phyloP scores from a whole-genome alignment of 2,888 invertebrate species.

The Cataglyphis altisquamis region DNA sequence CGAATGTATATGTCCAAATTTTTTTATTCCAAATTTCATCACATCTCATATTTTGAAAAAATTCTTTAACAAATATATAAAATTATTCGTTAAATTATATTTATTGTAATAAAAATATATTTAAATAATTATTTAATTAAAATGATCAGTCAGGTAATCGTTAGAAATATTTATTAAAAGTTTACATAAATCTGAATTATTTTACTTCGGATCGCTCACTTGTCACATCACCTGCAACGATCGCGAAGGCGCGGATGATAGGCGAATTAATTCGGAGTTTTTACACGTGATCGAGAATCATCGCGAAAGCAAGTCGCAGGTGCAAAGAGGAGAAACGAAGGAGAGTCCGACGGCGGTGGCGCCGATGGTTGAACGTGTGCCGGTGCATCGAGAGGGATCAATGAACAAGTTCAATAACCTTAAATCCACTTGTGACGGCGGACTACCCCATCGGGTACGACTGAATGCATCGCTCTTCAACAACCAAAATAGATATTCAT shows the following conservation, averaged over 20 bases:
- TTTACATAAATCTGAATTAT: neutral
- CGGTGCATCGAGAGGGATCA: constrained; percentile 80
- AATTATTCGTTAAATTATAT: neutral
- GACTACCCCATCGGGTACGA: constrained; percentile 75
- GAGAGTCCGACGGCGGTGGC: constrained; percentile 52
- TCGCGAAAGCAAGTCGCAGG: constrained; percentile 2
- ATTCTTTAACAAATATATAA: neutral
- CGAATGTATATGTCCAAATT: neutral
- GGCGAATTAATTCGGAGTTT: constrained; percentile 61
- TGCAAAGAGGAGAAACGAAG: constrained; percentile 41
- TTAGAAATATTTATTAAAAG: neutral
- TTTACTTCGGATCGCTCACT: neutral
- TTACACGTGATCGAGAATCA: constrained; percentile 31
- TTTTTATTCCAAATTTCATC: neutral
- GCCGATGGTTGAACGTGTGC: constrained; percentile 65
- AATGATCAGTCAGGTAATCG: neutral
- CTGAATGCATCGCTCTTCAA: constrained; percentile 77
- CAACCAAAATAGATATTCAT: constrained; percentile 82
- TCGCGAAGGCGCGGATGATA: neutral
- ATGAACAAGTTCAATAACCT: constrained; percentile 85
- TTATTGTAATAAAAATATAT: too few relatives aligned
- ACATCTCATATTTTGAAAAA: neutral
- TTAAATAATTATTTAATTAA: neutral
- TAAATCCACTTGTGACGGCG: constrained; percentile 83
- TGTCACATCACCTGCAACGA: neutral